Base-by-base conservation (phyloP, 2,888 invertebrate genomes). In the Phyllotreta cruciferae region DNA sequence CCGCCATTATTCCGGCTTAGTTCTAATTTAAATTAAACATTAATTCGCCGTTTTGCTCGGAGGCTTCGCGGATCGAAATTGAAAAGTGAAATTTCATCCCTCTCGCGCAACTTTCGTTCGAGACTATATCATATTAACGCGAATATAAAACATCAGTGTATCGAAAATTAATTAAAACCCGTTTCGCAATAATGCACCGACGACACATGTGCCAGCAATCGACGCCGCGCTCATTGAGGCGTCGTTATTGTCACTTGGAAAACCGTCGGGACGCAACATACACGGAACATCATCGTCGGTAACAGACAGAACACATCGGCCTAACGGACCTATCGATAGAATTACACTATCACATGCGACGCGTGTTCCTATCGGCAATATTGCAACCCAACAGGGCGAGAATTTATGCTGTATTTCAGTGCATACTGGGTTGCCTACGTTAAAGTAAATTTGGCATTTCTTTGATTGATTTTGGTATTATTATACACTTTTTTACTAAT, bases 21-120 rank as follows among this genome's bases (percentile, higher is more conserved):
- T 66, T 64, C 60, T 64, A 63, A 68, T 68, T 62, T 64, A 62
- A 56, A 66, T 68, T 62, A 63, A 66, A 67, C 60, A 63, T 65
- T 60, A 61, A 62, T 67, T 56, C 47, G 45, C 9, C 53, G 62
- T 62, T 62, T 52, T 56, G 56, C 14, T 47, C 24, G 44, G 10
- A 62, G 56, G 39, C n/a, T 42, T 38, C 47, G n/a, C 49, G 35
- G 6, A 34, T 37, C 13, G 13, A 37, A 56, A 56, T 56, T 45
- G 47, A 36, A 49, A 49, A 49, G 35, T 49, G 35, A 49, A 49
- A 10, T 49, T 11, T 34, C 10, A 35, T 35, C 24, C 11, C 14
- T 7, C 24, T 1, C 24, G 24, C 24, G 4, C 24, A 24, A 24
- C 24, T 24, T 24, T 24, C 24, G 24, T 24, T 24, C 24, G 24